phyloP scores from a whole-genome alignment of 2,888 invertebrate genomes.

The Alloscopus bannaensis region DNA sequence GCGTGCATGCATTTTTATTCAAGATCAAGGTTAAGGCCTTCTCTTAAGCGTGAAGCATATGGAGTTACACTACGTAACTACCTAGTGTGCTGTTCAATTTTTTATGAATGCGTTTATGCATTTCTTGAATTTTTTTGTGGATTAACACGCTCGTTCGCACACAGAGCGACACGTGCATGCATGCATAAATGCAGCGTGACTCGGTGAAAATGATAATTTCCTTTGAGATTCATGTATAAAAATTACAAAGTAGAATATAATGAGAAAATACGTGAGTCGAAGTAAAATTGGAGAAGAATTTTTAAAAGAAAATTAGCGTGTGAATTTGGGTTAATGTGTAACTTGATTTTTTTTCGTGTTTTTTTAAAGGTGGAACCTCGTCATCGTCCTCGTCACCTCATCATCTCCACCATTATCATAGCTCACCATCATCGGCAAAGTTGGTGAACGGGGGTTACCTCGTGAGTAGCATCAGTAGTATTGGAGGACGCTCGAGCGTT shows the following conservation, averaged over 20 bases:
- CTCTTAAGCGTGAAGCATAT: constrained; percentile 4
- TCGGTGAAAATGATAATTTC: constrained; percentile 4
- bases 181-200: constrained; percentile 40
- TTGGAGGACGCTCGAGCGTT: constrained; percentile 2
- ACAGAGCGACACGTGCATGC: too few relatives aligned
- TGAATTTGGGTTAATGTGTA: not conserved
- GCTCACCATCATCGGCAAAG: not conserved
- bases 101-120: not conserved
- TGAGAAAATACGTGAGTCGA: too few relatives aligned
- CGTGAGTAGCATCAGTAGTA: not conserved
- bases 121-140: too few relatives aligned
- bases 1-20: not conserved
- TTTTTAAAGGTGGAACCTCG: constrained; percentile 7
- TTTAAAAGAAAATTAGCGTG: too few relatives aligned
- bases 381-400: not conserved
- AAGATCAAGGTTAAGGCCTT: constrained; percentile 53
- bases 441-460: not conserved
- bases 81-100: not conserved
- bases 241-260: not conserved
- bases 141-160: too few relatives aligned
- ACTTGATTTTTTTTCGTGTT: not conserved
- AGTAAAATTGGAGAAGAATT: too few relatives aligned
- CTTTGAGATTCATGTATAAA: not conserved
- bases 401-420: not conserved
- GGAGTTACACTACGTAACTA: not conserved